These are phyloP conservation scores for Coregonus ussuriensis DNA, from an alignment of 2,797 vertebrate species.

Conservation along the genomic window DNA sequence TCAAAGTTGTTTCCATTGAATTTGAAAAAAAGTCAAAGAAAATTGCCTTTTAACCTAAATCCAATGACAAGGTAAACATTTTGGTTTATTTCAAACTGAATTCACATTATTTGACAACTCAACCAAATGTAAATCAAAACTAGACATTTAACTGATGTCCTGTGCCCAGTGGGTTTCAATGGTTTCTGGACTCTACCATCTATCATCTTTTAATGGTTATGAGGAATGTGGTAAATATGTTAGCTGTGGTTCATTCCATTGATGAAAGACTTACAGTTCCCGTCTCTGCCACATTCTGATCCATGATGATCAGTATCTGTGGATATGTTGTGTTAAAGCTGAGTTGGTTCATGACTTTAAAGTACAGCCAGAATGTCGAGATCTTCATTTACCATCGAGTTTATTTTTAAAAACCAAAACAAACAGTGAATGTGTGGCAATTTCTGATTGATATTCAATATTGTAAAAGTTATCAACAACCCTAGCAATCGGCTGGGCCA, in stretches of 20 bases:
- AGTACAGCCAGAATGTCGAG: slow-evolving; percentile 13
- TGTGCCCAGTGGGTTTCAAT: no score
- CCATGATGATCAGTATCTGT: slow-evolving; percentile 32
- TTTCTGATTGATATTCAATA: not conserved
- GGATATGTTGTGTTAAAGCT: slow-evolving; percentile 5
- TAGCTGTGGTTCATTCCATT: no score
- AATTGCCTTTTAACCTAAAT: no score
- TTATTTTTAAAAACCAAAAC: not conserved
- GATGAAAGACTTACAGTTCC: not conserved
- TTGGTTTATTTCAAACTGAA: no score
- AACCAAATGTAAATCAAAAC: no score
- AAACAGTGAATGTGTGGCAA: not conserved
- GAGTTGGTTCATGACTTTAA: not conserved
- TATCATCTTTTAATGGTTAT: not conserved
- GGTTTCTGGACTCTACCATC: not conserved
- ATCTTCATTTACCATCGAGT: not conserved
- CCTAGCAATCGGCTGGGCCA: not conserved
- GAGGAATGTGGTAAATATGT: not conserved
- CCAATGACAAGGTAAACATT: no score
- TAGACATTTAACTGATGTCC: no score
- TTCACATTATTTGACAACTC: no score
- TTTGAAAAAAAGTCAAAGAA: no score
- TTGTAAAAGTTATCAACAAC: not conserved
- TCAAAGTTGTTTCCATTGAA: no score
- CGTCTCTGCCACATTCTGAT: slow-evolving; percentile 18